Evolutionary conservation across 2,113 vertebrate species (phyloP).

Genomic region (Microtus ochrogaster): DNA sequence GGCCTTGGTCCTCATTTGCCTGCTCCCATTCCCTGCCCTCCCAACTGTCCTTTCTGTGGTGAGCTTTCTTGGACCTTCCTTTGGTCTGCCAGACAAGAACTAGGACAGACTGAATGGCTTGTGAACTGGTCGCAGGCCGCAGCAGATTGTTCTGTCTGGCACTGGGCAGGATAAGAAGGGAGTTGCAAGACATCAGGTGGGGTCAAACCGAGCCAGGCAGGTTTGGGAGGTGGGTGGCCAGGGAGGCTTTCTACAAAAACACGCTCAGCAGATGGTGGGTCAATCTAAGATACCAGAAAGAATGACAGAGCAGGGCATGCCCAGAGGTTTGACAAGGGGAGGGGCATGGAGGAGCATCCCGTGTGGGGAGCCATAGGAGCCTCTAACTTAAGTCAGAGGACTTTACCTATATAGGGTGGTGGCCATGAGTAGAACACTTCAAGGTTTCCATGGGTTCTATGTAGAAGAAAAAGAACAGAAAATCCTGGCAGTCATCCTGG

Average conservation of each 20-base stretch:
- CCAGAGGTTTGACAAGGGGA: not conserved
- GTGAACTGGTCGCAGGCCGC: not conserved
- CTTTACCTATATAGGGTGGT: not conserved
- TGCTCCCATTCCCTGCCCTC: not conserved
- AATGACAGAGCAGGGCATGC: too few relatives aligned
- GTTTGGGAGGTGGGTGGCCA: not conserved
- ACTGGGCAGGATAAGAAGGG: not conserved
- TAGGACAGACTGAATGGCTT: not conserved
- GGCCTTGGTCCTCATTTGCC: not conserved
- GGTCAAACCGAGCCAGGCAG: not conserved
- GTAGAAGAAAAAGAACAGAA: not conserved
- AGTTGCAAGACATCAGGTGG: not conserved
- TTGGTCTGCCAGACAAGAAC: not conserved
- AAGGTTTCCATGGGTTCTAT: not conserved
- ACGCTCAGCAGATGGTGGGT: not conserved
- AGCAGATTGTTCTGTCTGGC: not conserved
- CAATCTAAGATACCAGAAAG: not conserved
- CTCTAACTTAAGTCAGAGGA: not conserved
- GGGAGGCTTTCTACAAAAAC: not conserved
- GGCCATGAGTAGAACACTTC: not conserved
- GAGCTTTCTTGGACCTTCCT: not conserved
- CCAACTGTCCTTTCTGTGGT: not conserved
- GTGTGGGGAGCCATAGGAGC: rapidly evolving
- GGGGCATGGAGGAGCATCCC: not conserved
- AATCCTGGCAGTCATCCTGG: not conserved